Evolutionary conservation across 30 jellyfish, hydroid and myxozoan genomes (phyloP).

Genomic region (Nemopilema nomurai): DNA sequence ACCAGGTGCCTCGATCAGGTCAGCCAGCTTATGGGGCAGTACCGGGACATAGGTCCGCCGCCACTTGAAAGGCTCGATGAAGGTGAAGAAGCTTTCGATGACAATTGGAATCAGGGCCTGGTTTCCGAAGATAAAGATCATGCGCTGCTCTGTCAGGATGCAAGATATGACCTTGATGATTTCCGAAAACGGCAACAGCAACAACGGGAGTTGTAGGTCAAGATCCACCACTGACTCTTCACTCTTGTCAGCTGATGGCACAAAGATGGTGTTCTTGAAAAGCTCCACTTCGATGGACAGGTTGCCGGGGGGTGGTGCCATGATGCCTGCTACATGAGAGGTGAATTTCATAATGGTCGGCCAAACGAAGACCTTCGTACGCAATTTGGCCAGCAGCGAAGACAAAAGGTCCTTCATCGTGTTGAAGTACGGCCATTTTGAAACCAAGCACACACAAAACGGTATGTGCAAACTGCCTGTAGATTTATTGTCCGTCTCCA

Average conservation of each 20-base stretch:
- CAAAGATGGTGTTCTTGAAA: slow-evolving; percentile 39
- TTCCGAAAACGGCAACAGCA: slow-evolving; percentile 65
- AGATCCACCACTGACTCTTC: slow-evolving; percentile 76
- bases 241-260: slow-evolving; percentile 84
- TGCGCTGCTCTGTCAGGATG: slow-evolving; percentile 89
- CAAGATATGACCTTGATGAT: slow-evolving; percentile 66
- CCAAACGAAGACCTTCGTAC: slow-evolving; percentile 52
- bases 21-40: slow-evolving; percentile 78
- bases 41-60: slow-evolving; percentile 91
- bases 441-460: slow-evolving; percentile 74
- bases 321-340: slow-evolving; percentile 47
- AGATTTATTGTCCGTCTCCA: slow-evolving; percentile 21
- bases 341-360: slow-evolving; percentile 74
- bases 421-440: slow-evolving; percentile 80
- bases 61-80: slow-evolving; percentile 92
- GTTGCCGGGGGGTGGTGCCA: slow-evolving; percentile 97
- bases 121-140: slow-evolving; percentile 72
- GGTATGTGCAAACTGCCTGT: slow-evolving; percentile 60
- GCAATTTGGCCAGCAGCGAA: slow-evolving; percentile 40
- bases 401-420: slow-evolving; percentile 84
- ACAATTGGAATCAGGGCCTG: slow-evolving; percentile 76
- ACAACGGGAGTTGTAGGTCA: slow-evolving; percentile 82
- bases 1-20: slow-evolving; percentile 95
- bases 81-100: slow-evolving; percentile 85
- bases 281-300: slow-evolving; percentile 70